phyloP scores from a whole-genome alignment of 2,888 invertebrate genomes.

The Resseliella maxima region DNA sequence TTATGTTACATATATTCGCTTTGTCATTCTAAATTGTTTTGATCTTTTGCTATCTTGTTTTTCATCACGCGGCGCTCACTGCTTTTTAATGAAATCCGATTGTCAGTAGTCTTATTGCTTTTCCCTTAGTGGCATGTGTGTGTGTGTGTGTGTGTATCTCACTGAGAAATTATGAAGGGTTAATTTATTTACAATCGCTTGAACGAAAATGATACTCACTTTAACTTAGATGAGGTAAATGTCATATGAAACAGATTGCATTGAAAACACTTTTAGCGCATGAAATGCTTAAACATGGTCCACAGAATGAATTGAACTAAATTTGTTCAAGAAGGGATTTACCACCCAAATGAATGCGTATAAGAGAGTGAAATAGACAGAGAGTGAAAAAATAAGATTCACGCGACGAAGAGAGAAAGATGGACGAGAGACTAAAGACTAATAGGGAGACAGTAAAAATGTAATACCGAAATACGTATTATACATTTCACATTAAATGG shows the following conservation, averaged over 20 bases:
- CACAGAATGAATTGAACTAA: too few species aligned
- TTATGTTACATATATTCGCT: slow-evolving; percentile 8
- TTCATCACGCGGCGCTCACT: not conserved
- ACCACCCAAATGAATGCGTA: too few species aligned
- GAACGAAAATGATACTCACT: not conserved
- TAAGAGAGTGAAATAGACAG: too few species aligned
- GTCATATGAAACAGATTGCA: too few species aligned
- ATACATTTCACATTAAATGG: too few species aligned
- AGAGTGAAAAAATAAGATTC: not conserved
- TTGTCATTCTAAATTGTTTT: slow-evolving; percentile 51
- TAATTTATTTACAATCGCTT: slow-evolving; percentile 51
- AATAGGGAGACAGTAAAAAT: too few species aligned
- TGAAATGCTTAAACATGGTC: too few species aligned
- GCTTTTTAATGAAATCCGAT: not conserved
- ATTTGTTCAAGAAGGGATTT: too few species aligned
- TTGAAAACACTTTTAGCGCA: too few species aligned
- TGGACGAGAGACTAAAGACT: too few species aligned
- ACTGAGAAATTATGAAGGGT: not conserved
- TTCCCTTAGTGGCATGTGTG: not conserved
- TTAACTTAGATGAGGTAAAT: not conserved
- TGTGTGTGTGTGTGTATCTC: slow-evolving; percentile 1
- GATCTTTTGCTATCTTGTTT: slow-evolving; percentile 34
- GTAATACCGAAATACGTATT: too few species aligned
- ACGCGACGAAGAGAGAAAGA: too few species aligned
- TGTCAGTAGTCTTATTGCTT: not conserved